Evolutionary conservation across 53 echinoderm and acorn worm genomes (phyloP).

Genomic region (Paracentrotus lividus): DNA sequence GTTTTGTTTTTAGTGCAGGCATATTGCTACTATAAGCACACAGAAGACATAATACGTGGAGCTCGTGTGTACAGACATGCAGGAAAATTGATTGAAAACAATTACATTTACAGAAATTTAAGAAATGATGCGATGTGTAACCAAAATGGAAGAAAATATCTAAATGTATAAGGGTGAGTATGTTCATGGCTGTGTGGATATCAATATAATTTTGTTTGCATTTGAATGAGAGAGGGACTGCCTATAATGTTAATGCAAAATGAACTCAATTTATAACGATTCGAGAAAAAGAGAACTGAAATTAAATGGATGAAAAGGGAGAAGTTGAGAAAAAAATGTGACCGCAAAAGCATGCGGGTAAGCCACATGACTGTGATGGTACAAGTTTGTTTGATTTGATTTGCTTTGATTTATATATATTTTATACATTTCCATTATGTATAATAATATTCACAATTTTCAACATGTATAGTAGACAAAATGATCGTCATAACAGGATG

Average conservation of each 20-base stretch:
- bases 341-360: too few relatives aligned
- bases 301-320: neutral
- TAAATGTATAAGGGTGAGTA: neutral
- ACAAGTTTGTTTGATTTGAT: too few relatives aligned
- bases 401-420: too few relatives aligned
- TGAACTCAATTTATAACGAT: neutral
- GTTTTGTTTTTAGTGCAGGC: conserved; percentile 18
- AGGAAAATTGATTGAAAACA: neutral
- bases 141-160: neutral
- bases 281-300: neutral
- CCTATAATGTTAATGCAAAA: too few relatives aligned
- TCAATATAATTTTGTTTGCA: neutral
- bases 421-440: too few relatives aligned
- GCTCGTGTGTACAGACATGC: neutral
- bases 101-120: neutral
- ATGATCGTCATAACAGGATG: too few relatives aligned
- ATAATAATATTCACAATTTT: too few relatives aligned
- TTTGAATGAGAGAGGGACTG: too few relatives aligned
- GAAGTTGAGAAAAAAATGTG: too few relatives aligned
- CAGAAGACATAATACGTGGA: too few relatives aligned
- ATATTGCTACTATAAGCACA: conserved; percentile 1
- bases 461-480: too few relatives aligned
- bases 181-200: neutral
- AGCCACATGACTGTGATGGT: too few relatives aligned
- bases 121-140: neutral